Conservation (phyloP, 2,888 invertebrate species). For the Gryllus longicercus region DNA sequence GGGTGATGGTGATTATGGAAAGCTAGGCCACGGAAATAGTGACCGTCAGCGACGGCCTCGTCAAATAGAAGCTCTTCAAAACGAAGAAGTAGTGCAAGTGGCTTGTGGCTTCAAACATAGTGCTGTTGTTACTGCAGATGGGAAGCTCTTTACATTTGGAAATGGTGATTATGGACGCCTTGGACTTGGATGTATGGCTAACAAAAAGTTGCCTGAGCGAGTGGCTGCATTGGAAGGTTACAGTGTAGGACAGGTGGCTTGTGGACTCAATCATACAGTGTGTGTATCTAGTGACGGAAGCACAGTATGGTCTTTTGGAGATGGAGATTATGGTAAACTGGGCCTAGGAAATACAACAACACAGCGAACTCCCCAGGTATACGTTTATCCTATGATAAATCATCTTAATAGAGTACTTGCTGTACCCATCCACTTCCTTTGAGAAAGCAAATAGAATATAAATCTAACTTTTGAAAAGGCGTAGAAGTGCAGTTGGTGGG, state of each 20-base stretch:
- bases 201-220: conserved; percentile 60
- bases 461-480: no score
- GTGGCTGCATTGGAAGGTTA: conserved; percentile 53
- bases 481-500: no score
- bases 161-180: conserved; percentile 63
- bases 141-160: conserved; percentile 62
- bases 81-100: conserved; percentile 58
- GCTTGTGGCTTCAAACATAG: conserved; percentile 64
- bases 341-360: conserved; percentile 51
- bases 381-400: neutral
- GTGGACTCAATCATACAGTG: conserved; percentile 62
- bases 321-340: conserved; percentile 63
- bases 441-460: no score
- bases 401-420: neutral
- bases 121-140: conserved; percentile 61
- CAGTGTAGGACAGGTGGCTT: conserved; percentile 56
- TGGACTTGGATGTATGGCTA: conserved; percentile 55
- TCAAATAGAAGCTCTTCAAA: conserved; percentile 60
- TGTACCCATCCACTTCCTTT: no score
- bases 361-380: conserved; percentile 50
- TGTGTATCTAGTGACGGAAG: conserved; percentile 58
- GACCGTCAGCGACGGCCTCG: conserved; percentile 60
- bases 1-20: conserved; percentile 65
- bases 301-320: conserved; percentile 62
- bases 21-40: conserved; percentile 63